These are phyloP conservation scores for Aviceda subcristata DNA, from an alignment of 2,113 vertebrate genomes.

Conservation along the genomic window DNA sequence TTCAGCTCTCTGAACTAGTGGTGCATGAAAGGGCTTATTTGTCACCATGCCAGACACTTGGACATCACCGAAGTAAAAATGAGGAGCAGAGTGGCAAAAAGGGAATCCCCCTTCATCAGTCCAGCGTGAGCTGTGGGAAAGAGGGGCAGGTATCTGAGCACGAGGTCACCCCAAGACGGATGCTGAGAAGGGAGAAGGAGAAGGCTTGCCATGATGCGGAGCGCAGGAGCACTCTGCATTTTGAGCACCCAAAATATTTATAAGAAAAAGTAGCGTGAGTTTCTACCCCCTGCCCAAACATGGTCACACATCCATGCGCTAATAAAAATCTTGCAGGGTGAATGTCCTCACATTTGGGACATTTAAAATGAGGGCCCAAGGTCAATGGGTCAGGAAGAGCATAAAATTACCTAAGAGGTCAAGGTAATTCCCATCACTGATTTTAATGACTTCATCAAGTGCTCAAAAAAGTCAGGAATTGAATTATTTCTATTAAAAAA, in stretches of 20 bases:
- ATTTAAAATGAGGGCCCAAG: background rate
- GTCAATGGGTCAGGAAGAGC: background rate
- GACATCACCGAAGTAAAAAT: background rate
- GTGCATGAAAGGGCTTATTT: background rate
- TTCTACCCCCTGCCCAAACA: background rate
- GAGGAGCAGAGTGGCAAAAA: background rate
- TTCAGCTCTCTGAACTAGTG: background rate
- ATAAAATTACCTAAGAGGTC: background rate
- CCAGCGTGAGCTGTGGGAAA: background rate
- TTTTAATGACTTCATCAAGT: background rate
- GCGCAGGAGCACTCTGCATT: background rate
- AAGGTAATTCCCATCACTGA: background rate
- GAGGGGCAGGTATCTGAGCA: background rate
- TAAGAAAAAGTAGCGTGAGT: background rate
- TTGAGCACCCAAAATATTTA: background rate
- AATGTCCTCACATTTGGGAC: background rate
- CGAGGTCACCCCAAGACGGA: background rate
- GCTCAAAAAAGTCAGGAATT: background rate
- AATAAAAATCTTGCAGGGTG: background rate
- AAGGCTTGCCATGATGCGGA: background rate
- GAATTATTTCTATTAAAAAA: background rate
- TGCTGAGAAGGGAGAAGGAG: background rate
- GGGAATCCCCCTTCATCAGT: background rate
- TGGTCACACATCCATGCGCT: background rate
- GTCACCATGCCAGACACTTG: background rate